Base-by-base conservation (phyloP, 2,113 vertebrate genomes). In the Hippocampus zosterae region DNA sequence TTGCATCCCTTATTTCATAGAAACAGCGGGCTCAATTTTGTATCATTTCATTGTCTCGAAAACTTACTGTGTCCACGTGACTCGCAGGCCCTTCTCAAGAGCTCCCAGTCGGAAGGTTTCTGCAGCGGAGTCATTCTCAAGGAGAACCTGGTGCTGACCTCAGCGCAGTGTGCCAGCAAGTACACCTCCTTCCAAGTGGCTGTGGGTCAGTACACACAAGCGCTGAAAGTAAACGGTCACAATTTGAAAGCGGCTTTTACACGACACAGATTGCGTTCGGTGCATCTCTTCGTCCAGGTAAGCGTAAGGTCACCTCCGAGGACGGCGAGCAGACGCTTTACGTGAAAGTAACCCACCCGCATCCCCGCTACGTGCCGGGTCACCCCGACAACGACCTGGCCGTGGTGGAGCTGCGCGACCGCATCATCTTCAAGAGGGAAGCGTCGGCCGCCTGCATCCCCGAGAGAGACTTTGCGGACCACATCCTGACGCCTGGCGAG, bases 101-200 rank as follows among this genome's bases (percentile, higher is more conserved):
- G 37, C 65, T 5, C 77, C 8, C 79, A 70, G n/a, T 90, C 88
- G 0, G 10, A n/a, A 2, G 85, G 85, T 29, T 93, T 81, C 81
- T 93, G 92, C 42, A 90, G 90, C 19, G 92, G 90, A 9, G 90
- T 93, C 71, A 92, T 93, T 48, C 74, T 93, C 63, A 92, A 88
- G 75, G 87, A 88, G 69, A 91, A 92, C 68, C 71, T 93, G 79
- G 85, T 93, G 29, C 70, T 93, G 73, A 93, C 92, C 42, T 85
- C 91, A 9, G 91, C 90, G 59, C 77, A 85, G 72, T 93, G 92
- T 71, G 84, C 74, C 59, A 57, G 3, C 6, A 91, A 81, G 67
- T 73, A 87, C 78, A 1, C 0, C 1, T n/a, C 56, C 53, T 91
- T 92, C 77, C 81, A 88, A 64, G 91, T 93, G 68, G 75, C 33